Evolutionary conservation across 2,797 vertebrate genomes (phyloP), one percentile per base, ranked within the genome.

Genomic region (Gymnoscopelus microlampas): DNA sequence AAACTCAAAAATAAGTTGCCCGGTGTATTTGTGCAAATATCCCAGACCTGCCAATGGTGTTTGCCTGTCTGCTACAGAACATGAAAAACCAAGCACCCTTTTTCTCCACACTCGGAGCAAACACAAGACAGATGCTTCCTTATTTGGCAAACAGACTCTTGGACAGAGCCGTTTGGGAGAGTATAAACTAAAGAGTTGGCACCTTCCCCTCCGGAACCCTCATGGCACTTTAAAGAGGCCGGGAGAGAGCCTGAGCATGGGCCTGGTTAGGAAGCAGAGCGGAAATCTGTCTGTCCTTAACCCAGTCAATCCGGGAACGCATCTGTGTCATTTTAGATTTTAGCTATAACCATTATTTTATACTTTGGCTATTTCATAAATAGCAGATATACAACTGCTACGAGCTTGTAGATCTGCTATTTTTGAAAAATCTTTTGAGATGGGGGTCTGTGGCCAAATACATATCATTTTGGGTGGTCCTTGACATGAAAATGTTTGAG

Each of bases 111-210:
- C 71, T 59, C 5, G 6, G 50, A 70, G 83, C 84, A 89, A 86
- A 86, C 80, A 76, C 57, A 71, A 87, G 87, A 88, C 87, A 90
- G 86, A 88, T 83, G 80, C 76, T 89, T 92, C 91, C 90, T 92
- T 92, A 91, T 93, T 92, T 91, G 90, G 91, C 76, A 80, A 89
- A 78, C 74, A 80, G 67, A 63, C 59, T 73, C 73, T 83, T 53
- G 71, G 76, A 83, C 66, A 75, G 54, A 62, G 19, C 51, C 54
- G 69, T 63, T 63, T 62, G 56, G 60, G 65, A 76, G n/a, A 78
- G 71, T 74, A 85, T 85, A 85, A 90, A 88, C 85, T 79, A 73
- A 84, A 77, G 62, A 70, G 78, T 70, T 91, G 91, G 90, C 88
- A 91, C 80, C 80, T 86, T 87, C 79, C 76, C 78, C 83, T 76